Evolutionary conservation across 2,113 vertebrate species (phyloP), one percentile per base, ranked within the genome.

Genomic region (Pelobates fuscus): DNA sequence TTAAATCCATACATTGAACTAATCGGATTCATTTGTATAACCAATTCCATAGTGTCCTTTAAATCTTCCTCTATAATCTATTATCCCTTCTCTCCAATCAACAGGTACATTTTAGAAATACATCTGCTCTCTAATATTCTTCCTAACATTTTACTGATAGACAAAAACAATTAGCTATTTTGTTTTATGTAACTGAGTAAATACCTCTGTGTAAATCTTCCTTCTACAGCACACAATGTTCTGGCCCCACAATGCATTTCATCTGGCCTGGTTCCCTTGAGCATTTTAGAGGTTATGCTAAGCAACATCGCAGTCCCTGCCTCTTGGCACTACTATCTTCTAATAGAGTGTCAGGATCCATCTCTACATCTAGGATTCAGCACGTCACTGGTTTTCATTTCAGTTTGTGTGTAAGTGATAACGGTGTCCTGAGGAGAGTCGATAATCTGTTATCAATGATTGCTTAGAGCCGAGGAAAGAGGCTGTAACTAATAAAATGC

Each of bases 361-460:
- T 65, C 63, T 66, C 7, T 63, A 61, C 30, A 66, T 74, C 23
- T 27, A 74, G 71, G 49, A 74, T 74, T 66, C 29, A 44, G 49
- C 52, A 58, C 49, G 37, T 74, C 71, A 74, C 41, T 41, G 32
- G 71, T 66, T 72, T 58, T 74, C 61, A 74, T 74, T 74, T 74
- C 44, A 66, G 62, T 27, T 65, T 43, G 30, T 64, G 71, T 55
- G 63, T 74, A 57, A 74, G 61, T 43, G 49, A 74, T 58, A 55
- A 63, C 61, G 17, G 46, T 44, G 71, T 74, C 71, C 71, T 66
- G 62, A 52, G 70, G 60, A 64, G 60, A 64, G 21, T 61, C 66
- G 71, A 74, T 74, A 74, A 74, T 74, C 49, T 74, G 62, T 66
- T 74, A 74, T 74, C 32, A 25, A 17, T 49, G 49, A 66, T 74